A percentile compares a stretch with the other conserved stretches of the same genome.
Evolutionary conservation across 2,888 invertebrate genomes (phyloP).

Genomic region (Cataglyphis livida): DNA sequence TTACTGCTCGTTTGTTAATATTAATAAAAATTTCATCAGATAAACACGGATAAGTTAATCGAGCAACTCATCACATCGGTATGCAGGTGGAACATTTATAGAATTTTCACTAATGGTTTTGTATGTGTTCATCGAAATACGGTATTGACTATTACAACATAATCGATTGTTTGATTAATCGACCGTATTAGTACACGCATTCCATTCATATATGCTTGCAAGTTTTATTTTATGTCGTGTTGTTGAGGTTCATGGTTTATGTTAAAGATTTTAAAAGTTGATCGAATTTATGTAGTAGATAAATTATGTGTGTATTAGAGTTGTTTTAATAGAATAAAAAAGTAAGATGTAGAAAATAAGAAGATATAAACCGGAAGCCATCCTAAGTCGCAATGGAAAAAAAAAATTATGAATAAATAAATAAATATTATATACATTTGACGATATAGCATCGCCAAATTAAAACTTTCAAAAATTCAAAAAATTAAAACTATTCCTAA

Average conservation of each 20-base stretch:
- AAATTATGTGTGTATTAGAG: too few relatives aligned
- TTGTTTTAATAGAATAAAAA: too few relatives aligned
- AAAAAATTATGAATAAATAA: too few relatives aligned
- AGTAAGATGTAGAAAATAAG: too few relatives aligned
- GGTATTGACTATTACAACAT: background rate
- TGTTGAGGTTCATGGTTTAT: too few relatives aligned
- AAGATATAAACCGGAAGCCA: too few relatives aligned
- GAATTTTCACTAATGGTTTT: slow-evolving; percentile 36
- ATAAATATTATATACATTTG: background rate
- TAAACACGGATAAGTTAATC: slow-evolving; percentile 35
- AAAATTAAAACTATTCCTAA: background rate
- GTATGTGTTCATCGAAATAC: slow-evolving; percentile 9
- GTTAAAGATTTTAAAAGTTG: too few relatives aligned
- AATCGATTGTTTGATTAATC: slow-evolving; percentile 36
- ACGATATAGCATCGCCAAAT: background rate
- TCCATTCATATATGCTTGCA: too few relatives aligned
- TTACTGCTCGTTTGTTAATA: slow-evolving; percentile 2
- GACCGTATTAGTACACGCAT: background rate
- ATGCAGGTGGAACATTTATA: background rate
- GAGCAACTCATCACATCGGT: slow-evolving; percentile 7
- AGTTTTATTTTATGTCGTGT: too few relatives aligned
- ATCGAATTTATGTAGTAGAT: too few relatives aligned
- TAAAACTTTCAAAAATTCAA: slow-evolving; percentile 4
- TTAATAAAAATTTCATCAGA: slow-evolving; percentile 12
- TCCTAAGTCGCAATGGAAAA: too few relatives aligned